Evolutionary conservation across 2,797 vertebrate genomes (phyloP).

Genomic region (Falco cherrug): DNA sequence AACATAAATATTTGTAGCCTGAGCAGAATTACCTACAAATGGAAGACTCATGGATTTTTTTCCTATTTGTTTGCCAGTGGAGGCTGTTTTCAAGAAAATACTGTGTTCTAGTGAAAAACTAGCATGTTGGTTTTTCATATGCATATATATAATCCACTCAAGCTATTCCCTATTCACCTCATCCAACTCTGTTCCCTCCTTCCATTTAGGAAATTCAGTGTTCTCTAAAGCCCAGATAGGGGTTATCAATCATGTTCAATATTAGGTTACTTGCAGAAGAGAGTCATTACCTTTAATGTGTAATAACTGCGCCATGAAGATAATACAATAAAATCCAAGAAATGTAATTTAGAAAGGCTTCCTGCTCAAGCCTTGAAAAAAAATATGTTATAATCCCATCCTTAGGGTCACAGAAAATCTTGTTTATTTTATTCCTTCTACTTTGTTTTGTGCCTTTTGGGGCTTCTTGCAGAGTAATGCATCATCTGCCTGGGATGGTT

Average conservation of each 20-base stretch:
- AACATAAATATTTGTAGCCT: background rate
- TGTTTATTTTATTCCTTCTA: constrained; percentile 66
- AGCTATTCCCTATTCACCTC: constrained; percentile 33
- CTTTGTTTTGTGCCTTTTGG: constrained; percentile 57
- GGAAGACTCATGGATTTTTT: background rate
- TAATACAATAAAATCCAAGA: constrained; percentile 77
- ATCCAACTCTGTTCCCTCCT: background rate
- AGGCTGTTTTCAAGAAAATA: background rate
- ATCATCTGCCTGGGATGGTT: background rate
- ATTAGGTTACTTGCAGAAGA: constrained; percentile 75
- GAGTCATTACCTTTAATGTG: constrained; percentile 77
- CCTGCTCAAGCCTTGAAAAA: constrained; percentile 55
- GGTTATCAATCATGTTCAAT: constrained; percentile 74
- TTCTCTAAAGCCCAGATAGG: constrained; percentile 53
- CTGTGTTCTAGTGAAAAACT: background rate
- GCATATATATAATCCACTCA: constrained; percentile 4
- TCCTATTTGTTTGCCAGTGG: background rate
- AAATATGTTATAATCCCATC: constrained; percentile 59
- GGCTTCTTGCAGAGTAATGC: background rate
- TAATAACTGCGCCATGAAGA: constrained; percentile 76
- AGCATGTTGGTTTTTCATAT: background rate
- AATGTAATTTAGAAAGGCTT: constrained; percentile 78
- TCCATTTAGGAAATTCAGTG: constrained; percentile 56
- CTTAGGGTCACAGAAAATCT: constrained; percentile 69
- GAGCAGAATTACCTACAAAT: background rate